Conservation (phyloP, 2,113 vertebrate species). For the Chroicocephalus ridibundus region DNA sequence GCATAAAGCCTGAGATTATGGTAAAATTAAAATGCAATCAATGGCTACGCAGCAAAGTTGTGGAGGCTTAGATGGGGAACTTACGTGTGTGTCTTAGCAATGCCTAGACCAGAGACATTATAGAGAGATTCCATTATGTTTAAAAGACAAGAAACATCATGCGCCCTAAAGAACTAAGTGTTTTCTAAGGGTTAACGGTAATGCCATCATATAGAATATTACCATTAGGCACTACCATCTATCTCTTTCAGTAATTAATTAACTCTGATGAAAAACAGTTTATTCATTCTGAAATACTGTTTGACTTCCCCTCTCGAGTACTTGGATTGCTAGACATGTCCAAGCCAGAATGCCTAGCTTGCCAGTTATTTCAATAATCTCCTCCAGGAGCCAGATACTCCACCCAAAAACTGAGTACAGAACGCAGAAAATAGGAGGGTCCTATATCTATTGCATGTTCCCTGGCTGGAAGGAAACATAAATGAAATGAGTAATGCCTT, state of each 20-base stretch:
- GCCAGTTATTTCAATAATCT: background rate
- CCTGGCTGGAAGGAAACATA: background rate
- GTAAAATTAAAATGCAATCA: background rate
- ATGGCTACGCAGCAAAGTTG: background rate
- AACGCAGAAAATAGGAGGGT: background rate
- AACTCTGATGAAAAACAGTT: background rate
- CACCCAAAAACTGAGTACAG: background rate
- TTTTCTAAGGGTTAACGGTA: background rate
- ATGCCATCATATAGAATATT: background rate
- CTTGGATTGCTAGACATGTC: background rate
- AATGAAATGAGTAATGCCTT: background rate
- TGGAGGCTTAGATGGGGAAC: background rate
- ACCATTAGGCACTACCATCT: background rate
- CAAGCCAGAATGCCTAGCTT: background rate
- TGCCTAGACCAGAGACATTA: background rate
- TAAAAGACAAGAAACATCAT: background rate
- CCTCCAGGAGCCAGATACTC: background rate
- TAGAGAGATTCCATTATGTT: background rate
- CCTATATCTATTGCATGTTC: background rate
- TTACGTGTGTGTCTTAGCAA: rapidly evolving
- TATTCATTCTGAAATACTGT: background rate
- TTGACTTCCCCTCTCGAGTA: background rate
- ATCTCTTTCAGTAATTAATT: background rate
- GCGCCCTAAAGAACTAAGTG: background rate
- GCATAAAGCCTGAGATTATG: background rate